Conservation (phyloP, 2,113 vertebrate species). For the Ameiurus melas region DNA sequence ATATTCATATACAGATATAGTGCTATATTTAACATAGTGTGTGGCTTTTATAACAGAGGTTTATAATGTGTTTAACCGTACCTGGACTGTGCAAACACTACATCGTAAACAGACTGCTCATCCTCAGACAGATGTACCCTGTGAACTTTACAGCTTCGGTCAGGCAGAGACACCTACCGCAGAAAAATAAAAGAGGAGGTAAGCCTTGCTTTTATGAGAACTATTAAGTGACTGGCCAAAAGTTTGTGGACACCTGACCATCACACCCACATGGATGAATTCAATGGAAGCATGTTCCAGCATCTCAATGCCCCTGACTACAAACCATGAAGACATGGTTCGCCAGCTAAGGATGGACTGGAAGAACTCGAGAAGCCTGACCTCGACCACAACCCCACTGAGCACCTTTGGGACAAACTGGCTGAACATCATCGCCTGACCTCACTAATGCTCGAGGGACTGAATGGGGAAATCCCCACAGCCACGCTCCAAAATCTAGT, state of each 20-base stretch:
- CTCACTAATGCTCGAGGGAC: background rate
- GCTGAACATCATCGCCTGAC: background rate
- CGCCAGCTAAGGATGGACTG: background rate
- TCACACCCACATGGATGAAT: background rate
- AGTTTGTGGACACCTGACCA: background rate
- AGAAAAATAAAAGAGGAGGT: background rate
- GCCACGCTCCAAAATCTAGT: background rate
- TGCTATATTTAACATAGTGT: background rate
- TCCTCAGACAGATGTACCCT: constrained; percentile 82
- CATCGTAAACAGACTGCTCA: constrained; percentile 84
- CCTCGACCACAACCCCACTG: background rate
- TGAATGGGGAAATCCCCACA: background rate
- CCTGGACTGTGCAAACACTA: constrained; percentile 89
- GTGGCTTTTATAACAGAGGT: background rate
- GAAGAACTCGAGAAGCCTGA: background rate
- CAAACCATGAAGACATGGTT: background rate
- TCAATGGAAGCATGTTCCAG: background rate
- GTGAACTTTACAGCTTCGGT: constrained; percentile 77
- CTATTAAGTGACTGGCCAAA: background rate
- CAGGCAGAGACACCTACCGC: constrained; percentile 83
- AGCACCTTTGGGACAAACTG: background rate
- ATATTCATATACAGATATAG: background rate
- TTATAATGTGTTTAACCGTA: constrained; percentile 54
- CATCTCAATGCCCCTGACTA: background rate
- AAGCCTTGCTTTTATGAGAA: background rate